These are phyloP conservation scores for Dendrocincla fuliginosa DNA, from an alignment of 2,797 vertebrate genomes.

Conservation along the genomic window DNA sequence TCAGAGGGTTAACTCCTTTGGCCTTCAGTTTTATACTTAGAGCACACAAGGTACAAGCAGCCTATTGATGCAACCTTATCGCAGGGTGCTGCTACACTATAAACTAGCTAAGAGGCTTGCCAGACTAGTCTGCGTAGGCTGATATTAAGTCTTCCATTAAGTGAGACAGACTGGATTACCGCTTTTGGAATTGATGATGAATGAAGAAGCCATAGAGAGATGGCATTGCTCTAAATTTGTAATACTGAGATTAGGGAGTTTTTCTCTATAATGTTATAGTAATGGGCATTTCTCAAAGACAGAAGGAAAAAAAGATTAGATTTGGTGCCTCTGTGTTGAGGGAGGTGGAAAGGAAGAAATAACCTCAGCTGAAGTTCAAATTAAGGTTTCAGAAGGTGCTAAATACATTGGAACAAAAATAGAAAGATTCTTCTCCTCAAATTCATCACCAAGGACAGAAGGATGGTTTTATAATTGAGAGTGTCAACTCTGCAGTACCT, in stretches of 20 bases:
- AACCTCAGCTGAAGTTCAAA: conserved; percentile 46
- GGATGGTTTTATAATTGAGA: conserved; percentile 56
- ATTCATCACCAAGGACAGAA: conserved; percentile 58
- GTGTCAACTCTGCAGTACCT: conserved; percentile 38
- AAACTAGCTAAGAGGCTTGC: conserved; percentile 42
- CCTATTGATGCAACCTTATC: not conserved
- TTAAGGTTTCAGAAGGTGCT: conserved; percentile 50
- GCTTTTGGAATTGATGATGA: conserved; percentile 64
- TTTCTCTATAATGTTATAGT: conserved; percentile 35
- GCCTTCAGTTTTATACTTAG: not conserved
- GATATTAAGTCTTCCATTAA: conserved; percentile 70
- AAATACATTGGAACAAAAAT: conserved; percentile 20
- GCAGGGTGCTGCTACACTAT: not conserved
- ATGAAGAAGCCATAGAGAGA: conserved; percentile 38
- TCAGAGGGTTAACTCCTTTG: not conserved
- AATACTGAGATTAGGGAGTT: conserved; percentile 37
- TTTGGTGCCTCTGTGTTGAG: not conserved
- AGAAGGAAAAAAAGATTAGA: conserved; percentile 35
- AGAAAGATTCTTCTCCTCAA: conserved; percentile 49
- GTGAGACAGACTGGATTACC: conserved; percentile 55
- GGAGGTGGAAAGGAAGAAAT: conserved; percentile 1
- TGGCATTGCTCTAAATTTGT: conserved; percentile 46
- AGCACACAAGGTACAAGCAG: not conserved
- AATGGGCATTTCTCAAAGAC: conserved; percentile 43
- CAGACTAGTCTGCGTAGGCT: conserved; percentile 41